These are phyloP conservation scores for Atherinosoma microstoma DNA, from an alignment of 2,797 vertebrate species.

Conservation along the genomic window DNA sequence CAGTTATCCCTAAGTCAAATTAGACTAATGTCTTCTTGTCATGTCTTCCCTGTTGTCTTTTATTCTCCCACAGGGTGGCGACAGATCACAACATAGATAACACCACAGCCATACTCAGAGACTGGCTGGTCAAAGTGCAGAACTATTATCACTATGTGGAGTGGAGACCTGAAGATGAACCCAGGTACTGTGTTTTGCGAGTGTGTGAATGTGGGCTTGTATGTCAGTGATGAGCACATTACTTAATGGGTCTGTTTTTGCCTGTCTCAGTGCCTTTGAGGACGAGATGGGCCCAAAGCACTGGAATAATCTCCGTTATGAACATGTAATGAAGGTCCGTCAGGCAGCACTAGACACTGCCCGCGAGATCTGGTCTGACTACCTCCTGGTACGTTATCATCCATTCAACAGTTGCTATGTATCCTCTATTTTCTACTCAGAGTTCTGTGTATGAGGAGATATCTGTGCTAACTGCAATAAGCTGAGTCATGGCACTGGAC, in stretches of 20 bases:
- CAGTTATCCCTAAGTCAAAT: background rate
- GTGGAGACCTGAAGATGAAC: slow-evolving; percentile 89
- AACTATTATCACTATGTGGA: slow-evolving; percentile 91
- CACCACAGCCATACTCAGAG: slow-evolving; percentile 86
- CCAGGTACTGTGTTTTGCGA: slow-evolving; percentile 74
- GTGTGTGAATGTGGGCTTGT: slow-evolving; percentile 1
- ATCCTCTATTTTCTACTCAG: background rate
- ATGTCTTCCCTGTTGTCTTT: background rate
- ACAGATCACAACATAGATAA: slow-evolving; percentile 92
- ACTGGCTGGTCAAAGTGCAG: slow-evolving; percentile 90
- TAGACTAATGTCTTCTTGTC: background rate
- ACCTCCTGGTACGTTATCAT: slow-evolving; percentile 85
- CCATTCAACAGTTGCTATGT: background rate
- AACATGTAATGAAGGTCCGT: slow-evolving; percentile 91
- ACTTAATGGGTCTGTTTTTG: slow-evolving; percentile 35
- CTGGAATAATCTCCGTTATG: slow-evolving; percentile 89
- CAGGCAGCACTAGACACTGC: slow-evolving; percentile 90
- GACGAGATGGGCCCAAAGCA: slow-evolving; percentile 90
- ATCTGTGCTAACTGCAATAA: background rate
- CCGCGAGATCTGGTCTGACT: slow-evolving; percentile 91
- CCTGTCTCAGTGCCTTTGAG: slow-evolving; percentile 68
- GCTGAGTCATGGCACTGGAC: slow-evolving; percentile 1
- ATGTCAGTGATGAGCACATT: slow-evolving; percentile 2
- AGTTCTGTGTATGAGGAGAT: background rate
- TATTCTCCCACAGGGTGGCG: slow-evolving; percentile 85